phyloP scores from a whole-genome alignment of 2,113 vertebrate species.

The Sialia sialis region DNA sequence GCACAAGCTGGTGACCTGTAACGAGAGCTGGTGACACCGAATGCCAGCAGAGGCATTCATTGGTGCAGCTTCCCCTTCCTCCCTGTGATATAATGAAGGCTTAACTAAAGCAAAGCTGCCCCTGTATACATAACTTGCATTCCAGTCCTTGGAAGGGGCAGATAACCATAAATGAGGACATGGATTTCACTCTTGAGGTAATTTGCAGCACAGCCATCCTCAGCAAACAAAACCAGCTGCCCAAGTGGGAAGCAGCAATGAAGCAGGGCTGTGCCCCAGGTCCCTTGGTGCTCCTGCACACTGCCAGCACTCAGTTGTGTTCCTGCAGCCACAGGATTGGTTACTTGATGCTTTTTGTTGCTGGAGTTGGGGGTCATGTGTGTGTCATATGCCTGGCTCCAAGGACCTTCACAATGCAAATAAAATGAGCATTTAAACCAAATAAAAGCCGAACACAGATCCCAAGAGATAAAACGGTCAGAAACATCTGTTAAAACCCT shows the following conservation, averaged over 20 bases:
- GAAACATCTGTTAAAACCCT: not conserved
- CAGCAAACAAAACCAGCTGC: not conserved
- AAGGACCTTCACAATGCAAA: not conserved
- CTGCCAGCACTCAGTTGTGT: not conserved
- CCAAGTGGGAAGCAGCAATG: not conserved
- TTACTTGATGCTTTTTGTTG: not conserved
- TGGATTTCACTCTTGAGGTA: not conserved
- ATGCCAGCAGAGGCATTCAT: not conserved
- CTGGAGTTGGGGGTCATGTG: not conserved
- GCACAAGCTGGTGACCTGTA: not conserved
- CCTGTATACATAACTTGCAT: not conserved
- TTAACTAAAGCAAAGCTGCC: not conserved
- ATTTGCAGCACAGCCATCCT: not conserved
- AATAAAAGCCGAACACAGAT: not conserved
- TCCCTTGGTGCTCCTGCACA: not conserved
- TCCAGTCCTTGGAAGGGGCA: not conserved
- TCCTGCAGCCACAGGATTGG: not conserved
- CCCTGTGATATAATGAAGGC: not conserved
- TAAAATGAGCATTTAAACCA: not conserved
- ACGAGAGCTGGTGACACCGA: not conserved
- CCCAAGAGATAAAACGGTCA: not conserved
- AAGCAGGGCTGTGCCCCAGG: not conserved
- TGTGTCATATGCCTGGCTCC: not conserved
- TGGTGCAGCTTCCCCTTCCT: not conserved
- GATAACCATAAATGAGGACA: not conserved